Base-by-base conservation (phyloP, 2,888 invertebrate genomes). In the Dastarcus helophoroides region DNA sequence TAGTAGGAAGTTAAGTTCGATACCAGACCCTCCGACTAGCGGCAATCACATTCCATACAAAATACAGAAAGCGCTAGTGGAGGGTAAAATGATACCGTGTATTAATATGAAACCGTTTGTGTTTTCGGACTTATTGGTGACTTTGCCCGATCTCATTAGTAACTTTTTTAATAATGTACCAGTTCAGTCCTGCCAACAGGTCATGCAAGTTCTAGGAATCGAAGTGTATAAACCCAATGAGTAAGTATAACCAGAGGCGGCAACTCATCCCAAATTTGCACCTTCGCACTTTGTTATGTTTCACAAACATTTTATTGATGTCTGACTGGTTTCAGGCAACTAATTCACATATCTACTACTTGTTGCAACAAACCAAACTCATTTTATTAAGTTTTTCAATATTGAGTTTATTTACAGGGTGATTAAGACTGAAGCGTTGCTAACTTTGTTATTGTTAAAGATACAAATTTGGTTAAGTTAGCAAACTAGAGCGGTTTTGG, bases 91-190 rank as follows among this genome's bases (percentile, higher is more conserved):
- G 71, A 78, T 88, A 45, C 82, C 81, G 31, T 85, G 84, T 62
- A 84, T 89, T 54, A 88, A 88, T 62, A 78, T 81, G 63, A 84
- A 85, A 65, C 82, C 85, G 9, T 84, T 79, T 65, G 74, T 78
- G 43, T 82, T 81, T 58, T 73, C 77, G 12, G 86, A 86, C 58
- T 69, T 83, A 50, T 65, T 86, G 53, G 83, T 86, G 72, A 82
- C 86, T 8, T 65, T 88, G 42, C 77, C 79, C 4, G 86, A 88
- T 61, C 73, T 88, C 42, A 77, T 82, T 33, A 72, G 76, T 53
- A 73, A 78, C 59, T 83, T 83, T 68, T 88, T 86, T 62, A 84
- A 84, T 42, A 69, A 73, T 37, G 76, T 80, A 32, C 71, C 77
- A 40, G 69, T 82, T 38, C 70, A 75, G 46, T 78, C 74, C 35